Base-by-base conservation (phyloP, 2,888 invertebrate species). In the Malthinus flaveolus region DNA sequence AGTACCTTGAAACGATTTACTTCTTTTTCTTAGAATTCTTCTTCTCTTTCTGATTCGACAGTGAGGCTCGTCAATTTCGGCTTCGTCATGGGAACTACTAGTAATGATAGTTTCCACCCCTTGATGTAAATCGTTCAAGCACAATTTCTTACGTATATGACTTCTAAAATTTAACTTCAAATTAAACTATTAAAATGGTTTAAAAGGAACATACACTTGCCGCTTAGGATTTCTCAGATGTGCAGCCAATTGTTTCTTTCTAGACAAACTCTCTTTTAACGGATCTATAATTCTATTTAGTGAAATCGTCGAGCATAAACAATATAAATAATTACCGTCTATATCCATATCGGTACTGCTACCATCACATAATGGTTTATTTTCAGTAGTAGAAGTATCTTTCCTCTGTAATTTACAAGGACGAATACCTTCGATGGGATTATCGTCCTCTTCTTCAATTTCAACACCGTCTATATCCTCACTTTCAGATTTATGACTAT, bases 21-120 rank as follows among this genome's bases (percentile, higher is more conserved):
- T 86, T 33, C 87, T 81, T 75, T 87, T 87, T 69, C 87, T 82
- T 69, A 87, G 80, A 7, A 87, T 80, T 72, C 87, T 87, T 52
- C 81, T 75, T 68, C 78, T 70, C 68, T 78, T 78, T 37, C 77
- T 66, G 49, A 75, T 69, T 53, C 77, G 76, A 0, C 71, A 65
- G 4, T 74, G 70, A 7, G 73, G 68, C 51, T 77, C 78, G 49
- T 77, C 78, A 1, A 67, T 66, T 82, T 86, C 79, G 80, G 84
- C 73, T 82, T 85, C 79, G 55, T 78, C 78, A 50, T 78, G 77
- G 0, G 78, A 78, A 66, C 77, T 78, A 59, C 78, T 83, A 23
- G 83, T 80, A 13, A 79, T 77, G 9, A 83, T 81, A 36, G 80
- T 80, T 49, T 82, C 82, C 1, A 81, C 81, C 23, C 77, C 77